phyloP scores from a whole-genome alignment of 1,140 invertebrate species.

The Conus betulinus region DNA sequence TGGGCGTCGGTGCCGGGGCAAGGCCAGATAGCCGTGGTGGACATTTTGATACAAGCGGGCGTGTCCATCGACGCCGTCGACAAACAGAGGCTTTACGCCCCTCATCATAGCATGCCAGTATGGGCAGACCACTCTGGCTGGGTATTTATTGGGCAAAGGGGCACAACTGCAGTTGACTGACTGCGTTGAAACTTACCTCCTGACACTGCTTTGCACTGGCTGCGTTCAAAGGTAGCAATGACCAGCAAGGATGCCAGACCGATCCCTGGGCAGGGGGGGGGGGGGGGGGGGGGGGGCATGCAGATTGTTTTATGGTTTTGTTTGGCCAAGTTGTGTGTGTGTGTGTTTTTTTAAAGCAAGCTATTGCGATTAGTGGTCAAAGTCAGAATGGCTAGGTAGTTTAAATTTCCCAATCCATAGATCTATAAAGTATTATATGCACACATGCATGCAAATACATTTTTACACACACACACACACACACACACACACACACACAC shows the following conservation, averaged over 20 bases:
- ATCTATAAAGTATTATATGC: too few species aligned
- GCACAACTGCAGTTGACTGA: slow-evolving; percentile 89
- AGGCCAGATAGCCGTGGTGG: slow-evolving; percentile 88
- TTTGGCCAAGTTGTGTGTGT: too few species aligned
- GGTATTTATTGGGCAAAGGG: slow-evolving; percentile 91
- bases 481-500: background rate
- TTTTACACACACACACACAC: too few species aligned
- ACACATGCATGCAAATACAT: too few species aligned
- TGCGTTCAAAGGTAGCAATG: slow-evolving; percentile 90
- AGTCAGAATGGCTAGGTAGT: too few species aligned
- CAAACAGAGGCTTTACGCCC: slow-evolving; percentile 92
- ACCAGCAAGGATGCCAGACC: too few species aligned
- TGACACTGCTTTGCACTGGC: slow-evolving; percentile 95
- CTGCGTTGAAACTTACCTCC: slow-evolving; percentile 92
- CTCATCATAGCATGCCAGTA: slow-evolving; percentile 95
- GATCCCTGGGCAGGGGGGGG: too few species aligned
- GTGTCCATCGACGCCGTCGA: slow-evolving; percentile 92
- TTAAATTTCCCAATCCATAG: too few species aligned
- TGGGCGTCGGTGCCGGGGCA: slow-evolving; percentile 93
- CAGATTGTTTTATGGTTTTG: too few species aligned
- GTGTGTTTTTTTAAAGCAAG: too few species aligned
- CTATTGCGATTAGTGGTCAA: too few species aligned
- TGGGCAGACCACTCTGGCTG: slow-evolving; percentile 90
- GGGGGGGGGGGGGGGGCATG: too few species aligned
- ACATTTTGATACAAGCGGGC: slow-evolving; percentile 86